Evolutionary conservation across 2,888 invertebrate species (phyloP), one percentile per base, ranked within the genome.

Genomic region (Chloromyia formosa): DNA sequence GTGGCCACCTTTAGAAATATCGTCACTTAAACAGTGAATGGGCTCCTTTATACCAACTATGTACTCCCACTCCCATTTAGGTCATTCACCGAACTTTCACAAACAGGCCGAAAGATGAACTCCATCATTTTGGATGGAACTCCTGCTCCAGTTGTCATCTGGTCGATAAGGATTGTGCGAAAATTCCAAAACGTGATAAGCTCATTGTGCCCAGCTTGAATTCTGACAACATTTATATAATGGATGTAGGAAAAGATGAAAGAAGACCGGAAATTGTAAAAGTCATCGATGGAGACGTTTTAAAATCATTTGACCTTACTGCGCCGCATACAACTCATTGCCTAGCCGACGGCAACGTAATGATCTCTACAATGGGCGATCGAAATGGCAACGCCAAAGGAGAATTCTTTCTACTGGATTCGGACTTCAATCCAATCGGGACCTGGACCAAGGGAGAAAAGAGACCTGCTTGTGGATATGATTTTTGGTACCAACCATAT

Each of bases 121-220:
- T 98, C 0, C 98, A 98, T 83, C 98, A 98, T 83, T 92, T 93
- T 56, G 98, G 98, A 0, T 98, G 98, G 98, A 98, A 98, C 83
- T 91, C 95, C 0, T 98, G 98, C 84, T 96, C 96, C 79, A 97
- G 97, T 84, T 98, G 97, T 83, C 90, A 93, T 83, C 87, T 87
- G 77, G 56, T 83, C 10, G 82, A 84, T 54, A 79, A 82, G 49
- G 81, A 84, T 77, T 85, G 86, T 69, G 84, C 81, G 18, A 77
- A 75, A 0, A 83, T 87, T 0, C 86, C 90, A 4, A 89, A 88
- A 75, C 88, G 98, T 22, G 90, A 95, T 83, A 91, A 93, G 58
- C 86, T 98, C 49, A 89, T 98, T 5, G 83, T 97, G 76, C 97
- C 98, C 0, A 89, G 91, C 69, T 82, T 98, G 10, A 89, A 91